phyloP scores from a whole-genome alignment of 2,888 invertebrate species.

The Mylabris sibirica region DNA sequence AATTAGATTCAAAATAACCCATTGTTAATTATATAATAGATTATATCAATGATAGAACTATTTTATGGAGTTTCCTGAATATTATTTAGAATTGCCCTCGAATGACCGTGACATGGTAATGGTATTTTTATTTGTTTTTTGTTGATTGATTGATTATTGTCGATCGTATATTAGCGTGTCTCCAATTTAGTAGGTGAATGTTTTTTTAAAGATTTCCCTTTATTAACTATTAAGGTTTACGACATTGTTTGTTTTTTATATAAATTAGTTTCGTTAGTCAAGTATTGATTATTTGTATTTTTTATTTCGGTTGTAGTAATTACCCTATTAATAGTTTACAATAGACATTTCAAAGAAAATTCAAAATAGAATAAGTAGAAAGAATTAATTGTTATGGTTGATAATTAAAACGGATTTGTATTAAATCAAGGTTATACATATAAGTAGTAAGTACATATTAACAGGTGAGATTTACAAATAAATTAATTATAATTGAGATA shows the following conservation, averaged over 20 bases:
- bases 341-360: not conserved
- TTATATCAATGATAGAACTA: not conserved
- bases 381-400: slow-evolving; percentile 26
- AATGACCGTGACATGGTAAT: not conserved
- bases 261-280: slow-evolving; percentile 33
- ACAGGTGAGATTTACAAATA: not conserved
- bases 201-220: slow-evolving; percentile 24
- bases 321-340: slow-evolving; percentile 11
- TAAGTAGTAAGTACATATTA: too few relatives aligned
- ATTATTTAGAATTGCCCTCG: not conserved
- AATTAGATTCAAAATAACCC: slow-evolving; percentile 1
- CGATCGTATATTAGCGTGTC: slow-evolving; percentile 25
- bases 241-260: slow-evolving; percentile 34
- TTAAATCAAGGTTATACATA: slow-evolving; percentile 21
- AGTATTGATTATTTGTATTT: slow-evolving; percentile 27
- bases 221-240: slow-evolving; percentile 29
- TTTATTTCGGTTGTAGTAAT: slow-evolving; percentile 22
- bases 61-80: not conserved
- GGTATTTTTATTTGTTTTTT: not conserved
- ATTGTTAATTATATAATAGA: not conserved
- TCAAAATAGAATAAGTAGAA: not conserved
- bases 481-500: slow-evolving; percentile 8
- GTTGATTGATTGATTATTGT: slow-evolving; percentile 17
- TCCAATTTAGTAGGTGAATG: slow-evolving; percentile 12
- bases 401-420: slow-evolving; percentile 25